These are phyloP conservation scores for Brachyrhaphis roseni DNA, from an alignment of 2,797 vertebrate genomes.

Conservation along the genomic window DNA sequence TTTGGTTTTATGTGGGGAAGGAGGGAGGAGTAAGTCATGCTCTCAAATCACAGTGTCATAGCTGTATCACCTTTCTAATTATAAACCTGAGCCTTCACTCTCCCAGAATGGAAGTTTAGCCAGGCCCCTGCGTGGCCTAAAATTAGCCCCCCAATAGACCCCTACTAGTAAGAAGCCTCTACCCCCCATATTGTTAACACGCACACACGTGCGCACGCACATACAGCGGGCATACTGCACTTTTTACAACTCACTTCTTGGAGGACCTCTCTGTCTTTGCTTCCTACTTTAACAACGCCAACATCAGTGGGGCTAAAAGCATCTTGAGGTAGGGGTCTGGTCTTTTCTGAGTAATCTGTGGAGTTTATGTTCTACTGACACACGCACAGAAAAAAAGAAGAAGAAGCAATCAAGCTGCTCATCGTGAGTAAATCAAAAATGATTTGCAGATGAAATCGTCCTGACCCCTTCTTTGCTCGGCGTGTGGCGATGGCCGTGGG, in stretches of 20 bases:
- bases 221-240: conserved; percentile 9
- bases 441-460: conserved; percentile 68
- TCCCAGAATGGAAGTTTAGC: conserved; percentile 92
- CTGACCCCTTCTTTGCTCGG: conserved; percentile 48
- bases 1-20: conserved; percentile 16
- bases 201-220: background rate
- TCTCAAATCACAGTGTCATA: conserved; percentile 57
- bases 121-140: conserved; percentile 88
- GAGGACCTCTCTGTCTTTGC: conserved; percentile 26
- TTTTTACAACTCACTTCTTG: conserved; percentile 46
- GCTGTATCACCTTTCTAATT: conserved; percentile 86
- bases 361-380: background rate
- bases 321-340: conserved; percentile 55
- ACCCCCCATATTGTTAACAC: conserved; percentile 54
- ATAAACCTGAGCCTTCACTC: conserved; percentile 77
- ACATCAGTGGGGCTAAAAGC: conserved; percentile 18
- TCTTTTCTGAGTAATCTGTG: background rate
- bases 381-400: background rate
- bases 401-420: conserved; percentile 14
- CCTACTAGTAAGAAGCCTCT: conserved; percentile 30
- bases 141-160: conserved; percentile 82
- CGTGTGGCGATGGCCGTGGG: conserved; percentile 70
- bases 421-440: conserved; percentile 2
- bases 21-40: conserved; percentile 19
- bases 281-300: conserved; percentile 28